These are phyloP conservation scores for Lysandra bellargus DNA, from an alignment of 2,888 invertebrate species.

Conservation along the genomic window DNA sequence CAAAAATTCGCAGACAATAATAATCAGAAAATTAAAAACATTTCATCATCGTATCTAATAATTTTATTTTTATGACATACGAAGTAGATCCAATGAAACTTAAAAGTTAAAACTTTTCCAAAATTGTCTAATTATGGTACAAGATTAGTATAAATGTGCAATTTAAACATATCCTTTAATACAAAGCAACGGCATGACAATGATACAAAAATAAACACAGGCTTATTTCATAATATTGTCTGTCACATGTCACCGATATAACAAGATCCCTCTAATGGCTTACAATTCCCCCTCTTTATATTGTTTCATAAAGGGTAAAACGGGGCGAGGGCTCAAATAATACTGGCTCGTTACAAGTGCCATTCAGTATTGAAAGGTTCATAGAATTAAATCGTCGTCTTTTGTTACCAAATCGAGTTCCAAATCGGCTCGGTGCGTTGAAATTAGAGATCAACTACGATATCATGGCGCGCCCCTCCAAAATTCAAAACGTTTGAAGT, in stretches of 20 bases:
- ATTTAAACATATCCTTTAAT: background rate
- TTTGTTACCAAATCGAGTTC: slow-evolving; percentile 26
- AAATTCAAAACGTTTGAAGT: too few relatives aligned
- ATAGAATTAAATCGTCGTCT: slow-evolving; percentile 27
- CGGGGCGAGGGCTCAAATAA: background rate
- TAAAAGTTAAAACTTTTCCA: too few relatives aligned
- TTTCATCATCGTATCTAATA: too few relatives aligned
- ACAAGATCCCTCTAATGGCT: slow-evolving; percentile 12
- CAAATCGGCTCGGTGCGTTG: background rate
- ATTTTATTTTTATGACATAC: too few relatives aligned
- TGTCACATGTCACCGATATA: slow-evolving; percentile 8
- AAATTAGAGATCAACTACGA: too few relatives aligned
- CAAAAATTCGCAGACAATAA: too few relatives aligned
- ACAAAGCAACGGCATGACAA: background rate
- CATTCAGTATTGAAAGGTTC: slow-evolving; percentile 25
- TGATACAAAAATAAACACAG: slow-evolving; percentile 10
- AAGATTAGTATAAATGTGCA: background rate
- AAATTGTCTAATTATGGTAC: background rate
- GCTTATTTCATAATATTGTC: slow-evolving; percentile 11
- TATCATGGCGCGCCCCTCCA: too few relatives aligned
- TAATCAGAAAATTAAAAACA: too few relatives aligned
- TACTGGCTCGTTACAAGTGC: background rate
- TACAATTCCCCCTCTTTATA: background rate
- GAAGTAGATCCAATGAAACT: too few relatives aligned
- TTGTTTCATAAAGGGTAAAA: background rate